Conservation (phyloP, 2,113 vertebrate genomes). For the Sturnira hondurensis region DNA sequence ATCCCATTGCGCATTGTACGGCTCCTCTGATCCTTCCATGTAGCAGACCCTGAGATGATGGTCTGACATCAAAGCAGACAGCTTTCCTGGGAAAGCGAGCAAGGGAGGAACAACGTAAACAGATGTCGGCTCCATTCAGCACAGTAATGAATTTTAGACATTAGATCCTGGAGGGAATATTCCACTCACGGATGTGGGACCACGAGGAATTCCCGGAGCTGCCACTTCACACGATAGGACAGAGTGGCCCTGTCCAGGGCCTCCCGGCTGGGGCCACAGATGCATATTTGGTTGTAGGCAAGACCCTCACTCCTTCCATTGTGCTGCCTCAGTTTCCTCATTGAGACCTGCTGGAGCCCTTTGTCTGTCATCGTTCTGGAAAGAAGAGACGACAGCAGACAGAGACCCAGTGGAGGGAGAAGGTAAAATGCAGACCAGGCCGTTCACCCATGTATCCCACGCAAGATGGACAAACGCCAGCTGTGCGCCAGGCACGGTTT, state of each 20-base stretch:
- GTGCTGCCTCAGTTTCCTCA: neutral
- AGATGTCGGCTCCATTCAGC: neutral
- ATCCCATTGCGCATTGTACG: neutral
- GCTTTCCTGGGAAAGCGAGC: neutral
- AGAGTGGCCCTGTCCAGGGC: neutral
- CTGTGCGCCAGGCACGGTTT: neutral
- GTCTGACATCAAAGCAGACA: neutral
- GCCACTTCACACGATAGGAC: neutral
- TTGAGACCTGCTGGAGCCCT: neutral
- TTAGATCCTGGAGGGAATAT: neutral
- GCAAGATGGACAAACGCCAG: neutral
- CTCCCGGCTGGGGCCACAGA: neutral
- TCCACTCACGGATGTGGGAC: neutral
- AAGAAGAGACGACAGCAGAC: neutral
- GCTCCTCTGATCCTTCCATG: neutral
- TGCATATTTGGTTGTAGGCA: neutral
- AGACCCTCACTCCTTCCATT: neutral
- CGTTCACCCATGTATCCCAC: neutral
- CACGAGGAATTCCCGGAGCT: neutral
- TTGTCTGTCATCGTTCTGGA: neutral
- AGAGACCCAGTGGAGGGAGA: neutral
- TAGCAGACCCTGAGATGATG: neutral
- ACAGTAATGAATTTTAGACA: neutral
- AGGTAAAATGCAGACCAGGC: neutral
- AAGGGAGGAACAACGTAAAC: neutral